A percentile compares a stretch with the other conserved stretches of the same genome.
Conservation (phyloP, 2,797 vertebrate species). For the Esox masquinongy region DNA sequence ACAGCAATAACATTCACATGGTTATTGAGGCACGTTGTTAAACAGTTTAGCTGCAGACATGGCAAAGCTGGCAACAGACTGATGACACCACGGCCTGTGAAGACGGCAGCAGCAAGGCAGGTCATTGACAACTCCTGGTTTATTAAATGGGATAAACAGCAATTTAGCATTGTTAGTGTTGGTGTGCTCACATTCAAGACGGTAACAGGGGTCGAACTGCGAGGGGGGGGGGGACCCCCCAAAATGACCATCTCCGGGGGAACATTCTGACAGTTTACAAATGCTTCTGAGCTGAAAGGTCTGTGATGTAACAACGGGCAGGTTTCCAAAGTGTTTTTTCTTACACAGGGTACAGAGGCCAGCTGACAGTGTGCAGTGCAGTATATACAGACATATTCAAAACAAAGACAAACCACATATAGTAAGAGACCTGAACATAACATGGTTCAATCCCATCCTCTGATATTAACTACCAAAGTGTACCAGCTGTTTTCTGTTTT, state of each 20-base stretch:
- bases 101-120: slow-evolving; percentile 35
- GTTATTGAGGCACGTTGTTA: slow-evolving; percentile 59
- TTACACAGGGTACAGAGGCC: not conserved
- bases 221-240: slow-evolving; percentile 6
- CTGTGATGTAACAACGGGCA: too few species aligned
- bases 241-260: not conserved
- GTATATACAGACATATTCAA: not conserved
- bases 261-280: not conserved
- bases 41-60: slow-evolving; percentile 43
- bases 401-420: not conserved
- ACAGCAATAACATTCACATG: slow-evolving; percentile 82
- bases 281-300: not conserved
- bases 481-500: not conserved
- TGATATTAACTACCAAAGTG: not conserved
- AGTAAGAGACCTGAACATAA: not conserved
- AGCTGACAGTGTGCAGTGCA: not conserved
- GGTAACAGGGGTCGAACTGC: slow-evolving; percentile 2
- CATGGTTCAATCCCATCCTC: not conserved
- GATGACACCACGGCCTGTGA: slow-evolving; percentile 50
- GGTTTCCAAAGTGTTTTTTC: not conserved
- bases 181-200: slow-evolving; percentile 34
- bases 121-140: slow-evolving; percentile 21
- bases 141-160: slow-evolving; percentile 34
- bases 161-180: slow-evolving; percentile 30
- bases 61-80: slow-evolving; percentile 47